Evolutionary conservation across 2,797 vertebrate genomes (phyloP).

Genomic region (Falco peregrinus): DNA sequence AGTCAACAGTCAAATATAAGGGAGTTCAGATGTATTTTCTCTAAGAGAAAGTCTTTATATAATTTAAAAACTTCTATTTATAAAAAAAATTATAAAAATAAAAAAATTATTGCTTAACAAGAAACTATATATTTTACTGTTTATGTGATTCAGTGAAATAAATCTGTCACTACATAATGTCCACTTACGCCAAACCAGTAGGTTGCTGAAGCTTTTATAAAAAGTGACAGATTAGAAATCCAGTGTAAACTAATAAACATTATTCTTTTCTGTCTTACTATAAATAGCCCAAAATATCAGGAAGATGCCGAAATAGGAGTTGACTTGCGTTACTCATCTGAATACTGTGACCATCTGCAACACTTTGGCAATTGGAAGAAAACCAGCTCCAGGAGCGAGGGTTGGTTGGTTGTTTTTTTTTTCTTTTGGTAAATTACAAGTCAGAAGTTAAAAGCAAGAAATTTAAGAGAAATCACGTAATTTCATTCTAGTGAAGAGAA

Average conservation of each 20-base stretch:
- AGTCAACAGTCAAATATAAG: not conserved
- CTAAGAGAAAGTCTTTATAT: not conserved
- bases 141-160: not conserved
- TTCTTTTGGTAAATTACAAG: not conserved
- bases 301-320: not conserved
- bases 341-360: not conserved
- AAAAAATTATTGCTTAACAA: not conserved
- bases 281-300: not conserved
- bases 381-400: not conserved
- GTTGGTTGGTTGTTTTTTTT: not conserved
- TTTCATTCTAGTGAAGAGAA: constrained; percentile 5
- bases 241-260: not conserved
- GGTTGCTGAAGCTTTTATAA: not conserved
- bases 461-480: not conserved
- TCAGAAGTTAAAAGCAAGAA: constrained; percentile 18
- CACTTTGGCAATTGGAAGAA: not conserved
- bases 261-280: not conserved
- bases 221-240: not conserved
- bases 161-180: not conserved
- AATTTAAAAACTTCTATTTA: not conserved
- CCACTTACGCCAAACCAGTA: not conserved
- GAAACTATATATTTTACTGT: not conserved
- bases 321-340: not conserved
- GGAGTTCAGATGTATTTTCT: not conserved
- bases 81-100: no score